Evolutionary conservation across 1,140 invertebrate species (phyloP).

Genomic region (Elymnias hypermnestra): DNA sequence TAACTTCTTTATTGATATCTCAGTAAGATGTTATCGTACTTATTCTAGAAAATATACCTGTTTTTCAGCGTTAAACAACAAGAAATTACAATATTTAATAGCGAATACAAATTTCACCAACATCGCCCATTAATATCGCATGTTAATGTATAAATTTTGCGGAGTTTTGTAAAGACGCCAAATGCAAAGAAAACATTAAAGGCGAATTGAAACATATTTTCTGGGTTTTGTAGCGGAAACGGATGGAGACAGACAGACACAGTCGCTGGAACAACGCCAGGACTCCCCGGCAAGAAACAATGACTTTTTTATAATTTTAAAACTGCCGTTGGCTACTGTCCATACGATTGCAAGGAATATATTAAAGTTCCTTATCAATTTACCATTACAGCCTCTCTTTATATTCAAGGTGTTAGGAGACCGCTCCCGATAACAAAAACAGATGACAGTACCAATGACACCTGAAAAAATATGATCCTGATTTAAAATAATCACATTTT

Average conservation of each 20-base stretch:
- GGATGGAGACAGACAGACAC: conserved; percentile 41
- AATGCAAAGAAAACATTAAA: conserved; percentile 40
- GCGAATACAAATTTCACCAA: conserved; percentile 1
- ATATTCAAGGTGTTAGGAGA: too few species aligned
- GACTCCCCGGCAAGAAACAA: conserved; percentile 12
- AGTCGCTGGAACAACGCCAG: conserved; percentile 39
- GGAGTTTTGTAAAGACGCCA: conserved; percentile 24
- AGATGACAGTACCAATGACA: too few species aligned
- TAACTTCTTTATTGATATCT: too few species aligned
- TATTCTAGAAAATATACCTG: too few species aligned
- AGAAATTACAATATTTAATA: neutral
- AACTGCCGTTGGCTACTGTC: conserved; percentile 18
- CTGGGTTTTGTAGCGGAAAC: conserved; percentile 37
- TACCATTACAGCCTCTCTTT: too few species aligned
- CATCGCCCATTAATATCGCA: conserved; percentile 4
- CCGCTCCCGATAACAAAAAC: too few species aligned
- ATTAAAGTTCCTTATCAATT: too few species aligned
- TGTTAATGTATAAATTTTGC: conserved; percentile 7
- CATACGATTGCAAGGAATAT: conserved; percentile 11
- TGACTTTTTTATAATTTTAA: conserved; percentile 14
- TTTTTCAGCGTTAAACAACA: too few species aligned
- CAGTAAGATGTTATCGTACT: too few species aligned
- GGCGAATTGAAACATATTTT: conserved; percentile 38
- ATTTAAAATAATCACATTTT: too few species aligned
- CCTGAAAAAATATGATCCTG: too few species aligned